phyloP scores from a whole-genome alignment of 1,140 invertebrate genomes.

The Aporrectodea caliginosa region DNA sequence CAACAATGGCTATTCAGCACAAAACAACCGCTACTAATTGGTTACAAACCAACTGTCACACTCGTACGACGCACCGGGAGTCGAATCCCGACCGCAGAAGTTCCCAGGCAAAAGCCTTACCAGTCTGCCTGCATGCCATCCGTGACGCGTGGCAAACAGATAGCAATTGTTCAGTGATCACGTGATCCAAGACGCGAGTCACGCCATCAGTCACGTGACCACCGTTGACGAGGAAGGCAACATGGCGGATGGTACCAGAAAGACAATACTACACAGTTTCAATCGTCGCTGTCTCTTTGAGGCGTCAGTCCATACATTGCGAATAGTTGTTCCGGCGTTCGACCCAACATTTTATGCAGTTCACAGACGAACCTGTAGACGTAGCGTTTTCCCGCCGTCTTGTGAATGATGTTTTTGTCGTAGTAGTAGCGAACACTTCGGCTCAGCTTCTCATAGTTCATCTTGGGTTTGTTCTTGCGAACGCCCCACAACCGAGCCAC shows the following conservation, averaged over 20 bases:
- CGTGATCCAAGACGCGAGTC: no score
- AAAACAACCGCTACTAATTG: no score
- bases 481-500: conserved; percentile 94
- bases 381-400: conserved; percentile 84
- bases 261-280: background rate
- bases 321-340: conserved; percentile 50
- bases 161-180: no score
- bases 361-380: conserved; percentile 98
- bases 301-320: conserved; percentile 43
- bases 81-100: no score
- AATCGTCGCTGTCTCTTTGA: conserved; percentile 55
- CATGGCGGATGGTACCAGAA: background rate
- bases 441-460: conserved; percentile 97
- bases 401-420: conserved; percentile 98
- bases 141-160: no score
- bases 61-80: no score
- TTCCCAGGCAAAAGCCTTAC: no score
- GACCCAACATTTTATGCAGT: conserved; percentile 65
- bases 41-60: no score
- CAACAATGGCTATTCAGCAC: no score
- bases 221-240: background rate
- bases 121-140: no score
- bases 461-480: conserved; percentile 96
- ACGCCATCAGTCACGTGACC: background rate
- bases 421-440: conserved; percentile 95